Evolutionary conservation across 1,140 invertebrate species (phyloP).

Genomic region (Mycetomoellerius zeteki): DNA sequence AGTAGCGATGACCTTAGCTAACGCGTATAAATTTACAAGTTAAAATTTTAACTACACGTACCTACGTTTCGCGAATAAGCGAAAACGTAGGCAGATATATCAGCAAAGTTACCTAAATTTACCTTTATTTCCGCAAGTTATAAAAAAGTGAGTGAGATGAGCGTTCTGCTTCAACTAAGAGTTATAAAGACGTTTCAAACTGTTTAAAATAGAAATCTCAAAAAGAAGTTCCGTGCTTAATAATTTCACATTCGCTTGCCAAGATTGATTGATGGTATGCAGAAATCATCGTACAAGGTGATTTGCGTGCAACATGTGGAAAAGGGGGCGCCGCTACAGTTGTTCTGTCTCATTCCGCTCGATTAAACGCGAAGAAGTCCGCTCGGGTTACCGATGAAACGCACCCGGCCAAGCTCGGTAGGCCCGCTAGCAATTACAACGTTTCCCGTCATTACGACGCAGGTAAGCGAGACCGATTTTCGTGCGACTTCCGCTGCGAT

Average conservation of each 20-base stretch:
- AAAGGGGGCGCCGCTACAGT: constrained; percentile 39
- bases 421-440: constrained; percentile 81
- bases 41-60: neutral
- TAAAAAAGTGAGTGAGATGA: neutral
- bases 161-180: neutral
- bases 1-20: neutral
- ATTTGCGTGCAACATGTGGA: constrained; percentile 50
- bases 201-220: neutral
- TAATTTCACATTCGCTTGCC: neutral
- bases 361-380: constrained; percentile 82
- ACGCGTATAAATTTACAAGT: neutral
- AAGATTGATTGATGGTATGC: constrained; percentile 28
- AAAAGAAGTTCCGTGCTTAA: neutral
- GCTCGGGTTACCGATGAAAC: constrained; percentile 78
- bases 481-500: constrained; percentile 82
- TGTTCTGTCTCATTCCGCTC: constrained; percentile 82
- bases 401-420: constrained; percentile 76
- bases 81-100: neutral
- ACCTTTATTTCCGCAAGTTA: neutral
- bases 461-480: constrained; percentile 85
- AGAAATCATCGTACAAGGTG: constrained; percentile 42
- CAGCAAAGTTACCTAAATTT: neutral
- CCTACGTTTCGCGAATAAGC: neutral
- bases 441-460: constrained; percentile 84
- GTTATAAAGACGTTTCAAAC: neutral